Base-by-base conservation (phyloP, 1,140 invertebrate genomes). In the Drosophila bocqueti region DNA sequence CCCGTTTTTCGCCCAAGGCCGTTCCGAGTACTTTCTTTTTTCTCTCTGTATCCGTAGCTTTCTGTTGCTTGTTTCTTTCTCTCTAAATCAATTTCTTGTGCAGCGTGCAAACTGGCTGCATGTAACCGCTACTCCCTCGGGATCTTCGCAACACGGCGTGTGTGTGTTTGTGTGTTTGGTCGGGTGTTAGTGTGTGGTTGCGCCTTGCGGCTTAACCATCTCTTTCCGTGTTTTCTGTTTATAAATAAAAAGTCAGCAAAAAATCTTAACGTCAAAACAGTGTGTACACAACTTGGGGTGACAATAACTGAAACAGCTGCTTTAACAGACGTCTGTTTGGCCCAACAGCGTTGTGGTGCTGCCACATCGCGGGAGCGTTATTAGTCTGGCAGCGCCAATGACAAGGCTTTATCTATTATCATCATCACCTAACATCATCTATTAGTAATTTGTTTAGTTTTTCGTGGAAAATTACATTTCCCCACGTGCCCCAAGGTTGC, bases 1-100 rank as follows among this genome's bases (percentile, higher is more conserved):
- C 34, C 45, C 42, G 73, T 78, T 63, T 54, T 62, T 26, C 47
- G 59, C 24, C 77, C 73, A 83, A 89, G 72, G 83, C 79, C 74
- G 84, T 77, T 49, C 55, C 52, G 36, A 77, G 66, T 69, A 89
- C 83, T 87, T 87, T 87, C 83, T 87, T 89, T 79, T 78, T 78
- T 67, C 40, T 71, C 62, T 55, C 62, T 71, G 49, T 71, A 54
- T 43, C 38, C 42, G 31, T 31, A 26, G 64, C 64, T 71, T 71
- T 79, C 72, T 55, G 50, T 36, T 68, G 63, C 49, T 29, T 24
- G 36, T 63, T 43, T 67, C 26, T 45, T 64, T 47, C 43, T 74
- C 62, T 71, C 31, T 67, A 67, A 79, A 76, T 85, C 65, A 84
- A 86, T 84, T 84, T 83, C 77, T 65, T 42, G 31, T 52, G 55